phyloP scores from a whole-genome alignment of 2,797 vertebrate species.

The Cuculus canorus region DNA sequence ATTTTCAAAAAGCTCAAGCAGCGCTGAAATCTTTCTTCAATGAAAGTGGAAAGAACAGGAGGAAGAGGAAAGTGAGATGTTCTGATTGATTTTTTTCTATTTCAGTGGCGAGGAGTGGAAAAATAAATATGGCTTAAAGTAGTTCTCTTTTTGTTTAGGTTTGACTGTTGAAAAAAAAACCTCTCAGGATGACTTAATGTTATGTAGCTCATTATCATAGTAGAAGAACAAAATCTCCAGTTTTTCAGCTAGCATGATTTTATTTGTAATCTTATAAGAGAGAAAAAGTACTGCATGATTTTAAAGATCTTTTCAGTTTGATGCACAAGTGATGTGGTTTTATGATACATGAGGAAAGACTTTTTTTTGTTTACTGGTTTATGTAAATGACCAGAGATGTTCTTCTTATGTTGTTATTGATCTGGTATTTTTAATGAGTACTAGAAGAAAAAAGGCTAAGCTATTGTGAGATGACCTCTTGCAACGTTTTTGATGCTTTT shows the following conservation, averaged over 20 bases:
- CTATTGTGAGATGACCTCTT: background rate
- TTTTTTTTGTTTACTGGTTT: background rate
- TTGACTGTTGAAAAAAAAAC: background rate
- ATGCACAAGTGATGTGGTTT: background rate
- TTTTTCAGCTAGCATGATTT: background rate
- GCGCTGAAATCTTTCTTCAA: background rate
- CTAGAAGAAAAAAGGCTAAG: background rate
- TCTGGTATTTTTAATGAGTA: background rate
- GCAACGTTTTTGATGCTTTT: background rate
- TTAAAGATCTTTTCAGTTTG: background rate
- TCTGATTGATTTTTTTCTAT: conserved; percentile 16
- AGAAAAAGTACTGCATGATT: background rate
- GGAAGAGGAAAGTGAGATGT: background rate
- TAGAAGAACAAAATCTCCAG: background rate
- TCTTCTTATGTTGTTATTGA: background rate
- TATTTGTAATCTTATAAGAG: background rate
- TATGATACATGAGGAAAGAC: background rate
- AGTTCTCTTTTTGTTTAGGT: background rate
- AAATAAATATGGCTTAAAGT: background rate
- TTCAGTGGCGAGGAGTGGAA: background rate
- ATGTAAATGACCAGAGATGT: background rate
- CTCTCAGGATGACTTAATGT: background rate
- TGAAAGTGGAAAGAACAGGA: background rate
- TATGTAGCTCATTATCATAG: background rate
- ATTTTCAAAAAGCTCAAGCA: background rate